These are phyloP conservation scores for Spizaetus ornatus DNA, from an alignment of 2,113 vertebrate species.

Conservation along the genomic window DNA sequence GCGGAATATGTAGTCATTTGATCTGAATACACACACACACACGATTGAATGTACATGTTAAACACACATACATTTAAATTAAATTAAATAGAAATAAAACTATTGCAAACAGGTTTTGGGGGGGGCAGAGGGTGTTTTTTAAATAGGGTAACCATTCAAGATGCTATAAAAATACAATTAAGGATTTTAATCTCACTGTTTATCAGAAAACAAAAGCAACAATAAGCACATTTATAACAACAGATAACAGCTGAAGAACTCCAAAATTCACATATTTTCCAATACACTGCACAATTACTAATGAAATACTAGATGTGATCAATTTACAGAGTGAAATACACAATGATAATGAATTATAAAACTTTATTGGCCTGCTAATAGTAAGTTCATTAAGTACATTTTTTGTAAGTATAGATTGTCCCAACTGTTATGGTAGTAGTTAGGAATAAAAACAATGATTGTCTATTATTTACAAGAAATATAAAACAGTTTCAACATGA, in stretches of 20 bases:
- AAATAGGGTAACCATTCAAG: background rate
- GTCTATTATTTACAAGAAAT: slow-evolving; percentile 54
- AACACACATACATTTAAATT: background rate
- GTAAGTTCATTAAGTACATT: slow-evolving; percentile 51
- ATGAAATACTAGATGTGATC: background rate
- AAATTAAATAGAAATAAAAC: background rate
- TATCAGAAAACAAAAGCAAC: background rate
- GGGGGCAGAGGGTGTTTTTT: background rate
- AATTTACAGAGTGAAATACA: slow-evolving; percentile 55
- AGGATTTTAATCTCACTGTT: background rate
- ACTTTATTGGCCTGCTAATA: slow-evolving; percentile 74
- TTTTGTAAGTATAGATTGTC: background rate
- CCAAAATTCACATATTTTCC: background rate
- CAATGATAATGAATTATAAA: slow-evolving; percentile 50
- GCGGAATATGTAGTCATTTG: background rate
- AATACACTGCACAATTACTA: background rate
- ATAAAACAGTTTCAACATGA: background rate
- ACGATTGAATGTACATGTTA: background rate
- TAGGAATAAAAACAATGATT: slow-evolving; percentile 51
- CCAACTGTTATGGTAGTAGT: slow-evolving; percentile 43
- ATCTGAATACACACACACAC: background rate
- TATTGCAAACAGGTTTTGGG: background rate
- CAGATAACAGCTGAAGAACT: background rate
- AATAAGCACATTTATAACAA: background rate
- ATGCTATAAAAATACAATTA: background rate